A percentile compares a stretch with the other conserved stretches of the same genome.
Conservation (phyloP, 2,113 vertebrate genomes). For the Entosphenus tridentatus region DNA sequence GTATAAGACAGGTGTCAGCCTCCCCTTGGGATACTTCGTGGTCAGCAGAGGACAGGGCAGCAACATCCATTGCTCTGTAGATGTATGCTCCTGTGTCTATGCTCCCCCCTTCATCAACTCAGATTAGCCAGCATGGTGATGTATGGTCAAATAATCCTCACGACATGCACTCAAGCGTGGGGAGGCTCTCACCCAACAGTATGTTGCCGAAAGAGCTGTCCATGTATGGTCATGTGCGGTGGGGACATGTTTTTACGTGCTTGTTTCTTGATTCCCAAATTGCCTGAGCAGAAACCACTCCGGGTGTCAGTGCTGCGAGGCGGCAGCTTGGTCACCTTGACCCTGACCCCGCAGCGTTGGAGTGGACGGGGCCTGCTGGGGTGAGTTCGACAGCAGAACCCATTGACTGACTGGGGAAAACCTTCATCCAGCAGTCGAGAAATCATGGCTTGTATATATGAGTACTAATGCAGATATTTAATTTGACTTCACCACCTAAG, state of each 20-base stretch:
- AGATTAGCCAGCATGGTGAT: too few relatives aligned
- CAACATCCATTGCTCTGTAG: too few relatives aligned
- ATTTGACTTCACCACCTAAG: too few relatives aligned
- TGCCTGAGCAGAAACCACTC: conserved; percentile 35
- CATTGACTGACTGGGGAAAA: too few relatives aligned
- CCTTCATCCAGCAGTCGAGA: too few relatives aligned
- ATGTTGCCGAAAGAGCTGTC: background rate
- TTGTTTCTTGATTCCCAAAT: background rate
- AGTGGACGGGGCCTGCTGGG: conserved; percentile 66
- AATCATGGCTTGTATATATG: too few relatives aligned
- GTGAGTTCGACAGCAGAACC: conserved; percentile 19
- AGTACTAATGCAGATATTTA: too few relatives aligned
- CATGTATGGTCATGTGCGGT: background rate
- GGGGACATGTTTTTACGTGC: background rate
- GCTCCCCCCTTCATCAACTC: too few relatives aligned
- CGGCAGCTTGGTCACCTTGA: conserved; percentile 36
- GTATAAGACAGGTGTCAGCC: too few relatives aligned
- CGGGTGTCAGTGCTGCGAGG: conserved; percentile 39
- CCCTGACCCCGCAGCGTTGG: conserved; percentile 60
- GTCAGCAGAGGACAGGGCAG: too few relatives aligned
- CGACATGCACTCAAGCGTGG: background rate
- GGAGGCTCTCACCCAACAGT: background rate
- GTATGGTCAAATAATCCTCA: background rate
- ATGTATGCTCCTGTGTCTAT: too few relatives aligned
- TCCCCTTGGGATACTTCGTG: too few relatives aligned